Conservation (phyloP, 2,888 invertebrate genomes). For the Drosophila neonasuta region DNA sequence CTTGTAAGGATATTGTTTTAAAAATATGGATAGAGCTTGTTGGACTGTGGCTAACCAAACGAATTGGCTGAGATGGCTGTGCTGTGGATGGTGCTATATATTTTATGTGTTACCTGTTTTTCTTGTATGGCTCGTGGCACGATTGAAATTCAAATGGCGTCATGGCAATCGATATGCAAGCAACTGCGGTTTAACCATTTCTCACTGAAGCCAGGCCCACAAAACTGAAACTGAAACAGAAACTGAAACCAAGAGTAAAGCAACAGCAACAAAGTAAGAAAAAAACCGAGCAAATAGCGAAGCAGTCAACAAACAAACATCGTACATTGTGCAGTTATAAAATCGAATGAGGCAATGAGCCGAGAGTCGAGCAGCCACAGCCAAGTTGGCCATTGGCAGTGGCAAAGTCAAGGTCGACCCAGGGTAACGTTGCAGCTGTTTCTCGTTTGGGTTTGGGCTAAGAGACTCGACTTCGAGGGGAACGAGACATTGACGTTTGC, state of each 20-base stretch:
- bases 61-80: not conserved
- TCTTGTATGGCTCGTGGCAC: constrained; percentile 24
- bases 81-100: not conserved
- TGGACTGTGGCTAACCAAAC: not conserved
- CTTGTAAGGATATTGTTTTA: constrained; percentile 41
- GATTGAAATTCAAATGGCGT: constrained; percentile 60
- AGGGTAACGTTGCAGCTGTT: constrained; percentile 61
- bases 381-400: constrained; percentile 43
- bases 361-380: constrained; percentile 21
- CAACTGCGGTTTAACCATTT: constrained; percentile 47
- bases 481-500: constrained; percentile 22
- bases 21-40: constrained; percentile 13
- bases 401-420: constrained; percentile 68
- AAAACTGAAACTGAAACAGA: constrained; percentile 26
- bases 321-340: constrained; percentile 40
- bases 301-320: constrained; percentile 31
- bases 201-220: constrained; percentile 37
- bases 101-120: constrained; percentile 43
- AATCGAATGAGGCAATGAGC: constrained; percentile 42
- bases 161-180: constrained; percentile 60
- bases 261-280: constrained; percentile 5
- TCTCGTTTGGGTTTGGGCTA: constrained; percentile 6
- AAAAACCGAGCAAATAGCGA: constrained; percentile 13
- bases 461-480: not conserved
- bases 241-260: constrained; percentile 25